Percentiles rank a stretch among this genome's conserved stretches.
phyloP scores from a whole-genome alignment of 2,797 vertebrate species.

The Pipistrellus pygmaeus region DNA sequence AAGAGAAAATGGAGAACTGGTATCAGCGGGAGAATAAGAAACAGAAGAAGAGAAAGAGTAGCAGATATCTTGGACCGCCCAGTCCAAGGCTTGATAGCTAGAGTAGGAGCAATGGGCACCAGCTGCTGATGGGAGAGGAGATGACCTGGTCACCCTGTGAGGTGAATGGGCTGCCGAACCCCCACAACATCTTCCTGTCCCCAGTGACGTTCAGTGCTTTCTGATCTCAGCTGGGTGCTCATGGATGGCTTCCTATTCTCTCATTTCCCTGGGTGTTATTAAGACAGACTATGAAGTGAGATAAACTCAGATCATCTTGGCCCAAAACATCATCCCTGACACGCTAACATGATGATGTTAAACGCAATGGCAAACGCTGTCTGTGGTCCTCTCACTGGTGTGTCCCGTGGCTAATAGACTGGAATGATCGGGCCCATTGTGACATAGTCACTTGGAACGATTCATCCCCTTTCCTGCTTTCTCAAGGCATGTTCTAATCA shows the following conservation, averaged over 20 bases:
- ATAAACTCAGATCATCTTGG: neutral
- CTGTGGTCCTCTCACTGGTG: rapidly evolving
- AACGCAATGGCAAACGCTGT: neutral
- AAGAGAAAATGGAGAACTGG: neutral
- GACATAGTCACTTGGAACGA: neutral
- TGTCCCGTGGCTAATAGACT: rapidly evolving
- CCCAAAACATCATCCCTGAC: neutral
- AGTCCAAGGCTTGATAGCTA: neutral
- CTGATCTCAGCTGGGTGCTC: neutral
- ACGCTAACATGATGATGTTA: no score
- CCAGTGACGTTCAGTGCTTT: neutral
- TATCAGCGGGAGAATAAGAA: neutral
- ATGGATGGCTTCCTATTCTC: neutral
- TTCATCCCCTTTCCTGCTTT: neutral
- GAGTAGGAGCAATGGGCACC: neutral
- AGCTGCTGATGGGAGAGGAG: neutral
- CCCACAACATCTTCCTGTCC: neutral
- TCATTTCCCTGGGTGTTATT: neutral
- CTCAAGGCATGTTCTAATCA: neutral
- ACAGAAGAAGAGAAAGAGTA: neutral
- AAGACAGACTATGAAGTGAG: neutral
- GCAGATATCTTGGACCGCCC: neutral
- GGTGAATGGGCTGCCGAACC: neutral
- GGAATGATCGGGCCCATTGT: neutral
- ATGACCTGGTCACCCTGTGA: neutral